A percentile compares a stretch with the other conserved stretches of the same genome.
These are phyloP conservation scores for Hypanus sabinus DNA, from an alignment of 2,113 vertebrate species.

Conservation along the genomic window DNA sequence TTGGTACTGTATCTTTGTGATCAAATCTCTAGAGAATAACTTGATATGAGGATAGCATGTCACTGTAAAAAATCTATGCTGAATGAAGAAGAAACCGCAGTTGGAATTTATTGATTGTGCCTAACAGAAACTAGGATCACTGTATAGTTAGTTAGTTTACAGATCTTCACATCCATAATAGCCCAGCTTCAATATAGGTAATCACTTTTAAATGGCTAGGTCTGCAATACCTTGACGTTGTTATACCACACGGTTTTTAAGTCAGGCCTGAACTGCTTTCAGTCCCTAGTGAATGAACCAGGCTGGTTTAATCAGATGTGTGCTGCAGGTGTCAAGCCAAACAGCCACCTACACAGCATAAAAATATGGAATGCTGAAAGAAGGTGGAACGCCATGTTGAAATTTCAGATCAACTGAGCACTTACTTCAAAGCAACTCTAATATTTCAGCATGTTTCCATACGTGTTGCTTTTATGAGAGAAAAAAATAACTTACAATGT, in stretches of 20 bases:
- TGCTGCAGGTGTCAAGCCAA: slow-evolving; percentile 35
- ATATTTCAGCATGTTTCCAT: neutral
- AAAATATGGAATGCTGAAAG: slow-evolving; percentile 12
- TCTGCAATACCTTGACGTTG: slow-evolving; percentile 26
- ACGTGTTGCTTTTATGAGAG: neutral
- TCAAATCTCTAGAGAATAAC: too few relatives aligned
- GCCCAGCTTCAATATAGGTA: neutral
- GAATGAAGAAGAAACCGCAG: neutral
- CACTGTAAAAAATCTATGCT: too few relatives aligned
- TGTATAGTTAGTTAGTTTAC: neutral
- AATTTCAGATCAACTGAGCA: slow-evolving; percentile 12
- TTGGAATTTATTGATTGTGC: neutral
- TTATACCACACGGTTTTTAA: slow-evolving; percentile 14
- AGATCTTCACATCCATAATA: neutral
- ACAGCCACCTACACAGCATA: slow-evolving; percentile 11
- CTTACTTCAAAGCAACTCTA: slow-evolving; percentile 1
- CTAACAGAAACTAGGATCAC: neutral
- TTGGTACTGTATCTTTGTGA: too few relatives aligned
- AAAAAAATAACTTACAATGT: neutral
- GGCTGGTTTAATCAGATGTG: slow-evolving; percentile 23
- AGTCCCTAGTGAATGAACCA: slow-evolving; percentile 18
- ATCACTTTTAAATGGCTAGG: slow-evolving; percentile 16
- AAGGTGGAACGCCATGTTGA: slow-evolving; percentile 17
- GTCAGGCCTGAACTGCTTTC: slow-evolving; percentile 15
- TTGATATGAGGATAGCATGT: too few relatives aligned